Base-by-base conservation (phyloP, 2,113 vertebrate species). In the Ochotona princeps region DNA sequence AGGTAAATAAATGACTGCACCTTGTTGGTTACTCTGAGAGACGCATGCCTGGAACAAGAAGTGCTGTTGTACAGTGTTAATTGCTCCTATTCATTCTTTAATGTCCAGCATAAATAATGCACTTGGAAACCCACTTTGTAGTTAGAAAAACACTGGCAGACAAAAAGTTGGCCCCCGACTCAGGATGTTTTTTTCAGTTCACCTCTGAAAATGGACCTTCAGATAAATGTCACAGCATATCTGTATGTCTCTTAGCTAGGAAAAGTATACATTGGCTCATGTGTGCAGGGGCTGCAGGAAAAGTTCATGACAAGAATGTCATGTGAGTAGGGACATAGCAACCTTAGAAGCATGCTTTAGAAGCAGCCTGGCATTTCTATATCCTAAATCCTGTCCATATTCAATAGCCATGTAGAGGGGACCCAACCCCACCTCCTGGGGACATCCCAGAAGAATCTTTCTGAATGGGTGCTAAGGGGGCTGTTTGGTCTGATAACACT, bases 171-270 rank as follows among this genome's bases (percentile, higher is more conserved):
- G 61, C 5, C 38, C 35, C 51, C 44, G 63, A 51, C 35, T 75
- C 38, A 44, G 47, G 54, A 80, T 21, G 35, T 65, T 14, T 86
- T 90, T 83, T 87, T 20, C 1, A 1, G 7, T 17, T 81, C 47
- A 35, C 15, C 12, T 90, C 35, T 93, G 61, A 92, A 88, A 87
- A 70, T 35, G 12, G 49, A 4, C 74, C 49, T 74, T 92, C 72
- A 80, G 49, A 83, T 83, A 75, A 44, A 87, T 67, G 54, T 54
- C 63, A 67, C 44, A 28, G 21, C 23, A 47, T 8, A 18, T 80
- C 47, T 74, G 54, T 57, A 57, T 44, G 38, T 44, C 38, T 44
- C 38, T 44, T 44, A 44, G 38, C 38, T 44, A 44, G 38, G 38
- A 44, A 44, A 44, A 44, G 38, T 6, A 44, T 6, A 44, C 38